Percentiles rank a stretch among this genome's conserved stretches.
Conservation (phyloP, 2,888 invertebrate species). For the Sesia apiformis region DNA sequence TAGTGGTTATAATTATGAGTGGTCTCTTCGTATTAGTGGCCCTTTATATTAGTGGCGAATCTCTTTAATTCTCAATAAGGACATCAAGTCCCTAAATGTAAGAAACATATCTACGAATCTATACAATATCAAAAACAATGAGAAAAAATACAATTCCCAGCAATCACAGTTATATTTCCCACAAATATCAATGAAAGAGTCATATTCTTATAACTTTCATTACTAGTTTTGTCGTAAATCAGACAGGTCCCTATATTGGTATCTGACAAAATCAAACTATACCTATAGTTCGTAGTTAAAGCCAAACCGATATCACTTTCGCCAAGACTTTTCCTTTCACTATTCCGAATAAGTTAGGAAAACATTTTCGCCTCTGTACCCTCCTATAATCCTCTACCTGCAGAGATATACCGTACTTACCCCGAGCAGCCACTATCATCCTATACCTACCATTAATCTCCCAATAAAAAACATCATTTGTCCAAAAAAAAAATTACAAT, state of each 20-base stretch:
- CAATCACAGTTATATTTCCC: too few species aligned
- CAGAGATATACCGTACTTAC: slow-evolving; percentile 68
- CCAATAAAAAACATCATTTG: slow-evolving; percentile 10
- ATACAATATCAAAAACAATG: too few species aligned
- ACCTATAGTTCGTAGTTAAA: background rate
- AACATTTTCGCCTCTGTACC: slow-evolving; percentile 66
- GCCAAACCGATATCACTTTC: slow-evolving; percentile 53
- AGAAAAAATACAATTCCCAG: too few species aligned
- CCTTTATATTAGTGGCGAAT: too few species aligned
- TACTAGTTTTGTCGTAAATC: slow-evolving; percentile 7
- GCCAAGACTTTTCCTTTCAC: slow-evolving; percentile 64
- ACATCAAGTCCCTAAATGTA: too few species aligned
- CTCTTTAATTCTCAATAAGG: too few species aligned
- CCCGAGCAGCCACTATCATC: slow-evolving; percentile 68
- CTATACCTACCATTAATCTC: slow-evolving; percentile 48
- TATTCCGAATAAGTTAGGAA: slow-evolving; percentile 62
- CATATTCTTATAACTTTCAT: background rate
- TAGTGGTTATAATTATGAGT: too few species aligned
- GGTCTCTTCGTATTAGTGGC: too few species aligned
- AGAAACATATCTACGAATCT: too few species aligned
- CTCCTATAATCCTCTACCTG: slow-evolving; percentile 68
- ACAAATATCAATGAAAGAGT: too few species aligned
- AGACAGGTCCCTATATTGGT: slow-evolving; percentile 2
- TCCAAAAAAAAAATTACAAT: slow-evolving; percentile 9
- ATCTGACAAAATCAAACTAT: slow-evolving; percentile 1